A percentile compares a stretch with the other conserved stretches of the same genome.
Evolutionary conservation across 2,797 vertebrate genomes (phyloP).

Genomic region (Catamblyrhynchus diadema): DNA sequence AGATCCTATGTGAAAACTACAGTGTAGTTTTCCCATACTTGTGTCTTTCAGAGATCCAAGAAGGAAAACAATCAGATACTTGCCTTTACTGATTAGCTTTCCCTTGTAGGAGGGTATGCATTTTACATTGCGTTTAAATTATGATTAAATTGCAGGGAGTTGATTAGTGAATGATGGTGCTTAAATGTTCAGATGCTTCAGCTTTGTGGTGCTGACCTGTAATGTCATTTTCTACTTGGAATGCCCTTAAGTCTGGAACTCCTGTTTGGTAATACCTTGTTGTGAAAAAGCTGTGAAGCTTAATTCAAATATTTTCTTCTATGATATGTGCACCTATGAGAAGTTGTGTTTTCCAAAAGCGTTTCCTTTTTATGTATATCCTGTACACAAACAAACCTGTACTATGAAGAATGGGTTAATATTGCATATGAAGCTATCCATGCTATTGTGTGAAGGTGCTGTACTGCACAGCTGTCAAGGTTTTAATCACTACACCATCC

Average conservation of each 20-base stretch:
- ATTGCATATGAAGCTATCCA: background rate
- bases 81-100: background rate
- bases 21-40: constrained; percentile 51
- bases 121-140: background rate
- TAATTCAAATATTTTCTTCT: background rate
- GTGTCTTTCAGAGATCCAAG: constrained; percentile 3
- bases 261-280: background rate
- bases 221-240: background rate
- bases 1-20: constrained; percentile 56
- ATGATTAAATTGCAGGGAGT: background rate
- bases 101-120: background rate
- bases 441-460: background rate
- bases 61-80: background rate
- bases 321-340: background rate
- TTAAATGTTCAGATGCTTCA: background rate
- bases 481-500: background rate
- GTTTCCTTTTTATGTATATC: background rate
- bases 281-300: background rate
- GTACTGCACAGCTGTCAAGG: background rate
- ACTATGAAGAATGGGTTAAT: background rate
- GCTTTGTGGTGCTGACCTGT: background rate
- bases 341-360: background rate
- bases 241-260: background rate
- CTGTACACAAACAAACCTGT: background rate
- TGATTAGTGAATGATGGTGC: background rate